Percentiles rank a stretch among this genome's conserved stretches.
phyloP scores from a whole-genome alignment of 1,140 invertebrate species.

The Acromyrmex charruanus region DNA sequence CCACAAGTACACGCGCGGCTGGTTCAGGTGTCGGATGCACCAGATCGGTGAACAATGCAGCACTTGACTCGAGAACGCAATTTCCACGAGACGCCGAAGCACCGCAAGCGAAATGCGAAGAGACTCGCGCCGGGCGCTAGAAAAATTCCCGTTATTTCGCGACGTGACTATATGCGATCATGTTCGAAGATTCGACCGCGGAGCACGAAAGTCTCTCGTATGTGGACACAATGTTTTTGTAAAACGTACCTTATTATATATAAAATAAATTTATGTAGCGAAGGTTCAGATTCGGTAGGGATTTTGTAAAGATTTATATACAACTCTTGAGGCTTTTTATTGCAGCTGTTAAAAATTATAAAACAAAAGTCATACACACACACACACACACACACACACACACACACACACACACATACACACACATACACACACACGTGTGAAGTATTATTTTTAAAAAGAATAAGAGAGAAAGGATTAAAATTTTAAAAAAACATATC shows the following conservation, averaged over 20 bases:
- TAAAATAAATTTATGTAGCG: background rate
- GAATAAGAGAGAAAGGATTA: background rate
- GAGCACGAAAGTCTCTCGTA: background rate
- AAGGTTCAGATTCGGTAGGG: background rate
- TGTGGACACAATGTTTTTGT: background rate
- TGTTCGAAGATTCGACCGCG: background rate
- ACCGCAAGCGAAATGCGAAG: constrained; percentile 29
- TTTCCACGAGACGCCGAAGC: constrained; percentile 24
- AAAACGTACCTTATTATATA: background rate
- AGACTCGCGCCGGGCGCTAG: background rate
- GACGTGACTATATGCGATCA: background rate
- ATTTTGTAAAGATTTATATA: background rate
- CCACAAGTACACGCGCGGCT: constrained; percentile 23
- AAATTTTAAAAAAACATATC: background rate
- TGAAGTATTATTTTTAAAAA: background rate
- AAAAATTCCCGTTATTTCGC: constrained; percentile 51
- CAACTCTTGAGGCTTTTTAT: background rate
- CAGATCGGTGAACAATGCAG: constrained; percentile 50
- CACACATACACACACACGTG: no score
- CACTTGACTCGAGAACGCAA: constrained; percentile 59
- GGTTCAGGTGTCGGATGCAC: constrained; percentile 61
- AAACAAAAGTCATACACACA: background rate
- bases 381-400: no score
- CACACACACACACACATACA: no score
- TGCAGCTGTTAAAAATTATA: background rate